phyloP scores from a whole-genome alignment of 1,140 invertebrate genomes.

The Drosophila nigrodunni region DNA sequence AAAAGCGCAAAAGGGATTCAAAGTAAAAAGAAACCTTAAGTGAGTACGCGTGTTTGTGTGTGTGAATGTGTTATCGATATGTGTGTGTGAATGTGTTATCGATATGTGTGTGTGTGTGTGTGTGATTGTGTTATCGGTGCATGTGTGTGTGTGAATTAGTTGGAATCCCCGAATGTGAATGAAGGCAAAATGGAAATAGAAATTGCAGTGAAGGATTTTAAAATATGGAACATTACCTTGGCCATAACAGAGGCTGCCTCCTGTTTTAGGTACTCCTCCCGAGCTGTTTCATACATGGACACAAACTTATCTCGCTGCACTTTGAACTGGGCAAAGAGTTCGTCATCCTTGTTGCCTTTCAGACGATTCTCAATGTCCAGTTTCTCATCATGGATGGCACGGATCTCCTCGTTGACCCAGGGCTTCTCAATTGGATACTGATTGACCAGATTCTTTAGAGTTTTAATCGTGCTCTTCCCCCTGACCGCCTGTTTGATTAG shows the following conservation, averaged over 20 bases:
- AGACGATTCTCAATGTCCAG: slow-evolving; percentile 80
- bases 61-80: not conserved
- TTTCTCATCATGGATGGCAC: slow-evolving; percentile 70
- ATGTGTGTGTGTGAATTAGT: not conserved
- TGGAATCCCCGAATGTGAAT: too few species aligned
- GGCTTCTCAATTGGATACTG: slow-evolving; percentile 84
- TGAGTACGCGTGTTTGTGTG: too few species aligned
- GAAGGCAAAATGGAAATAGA: not conserved
- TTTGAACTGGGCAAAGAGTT: slow-evolving; percentile 81
- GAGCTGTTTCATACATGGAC: slow-evolving; percentile 72
- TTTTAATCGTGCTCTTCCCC: slow-evolving; percentile 79
- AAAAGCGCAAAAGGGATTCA: slow-evolving; percentile 1
- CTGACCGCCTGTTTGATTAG: slow-evolving; percentile 72
- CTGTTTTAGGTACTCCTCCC: slow-evolving; percentile 73
- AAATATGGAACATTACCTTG: slow-evolving; percentile 57
- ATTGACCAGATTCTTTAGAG: slow-evolving; percentile 80
- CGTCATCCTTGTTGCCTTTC: slow-evolving; percentile 83
- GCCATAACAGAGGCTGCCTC: slow-evolving; percentile 75
- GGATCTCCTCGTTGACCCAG: slow-evolving; percentile 81
- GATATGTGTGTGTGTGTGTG: not conserved
- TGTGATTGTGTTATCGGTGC: not conserved
- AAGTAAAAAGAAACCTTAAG: not conserved
- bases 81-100: not conserved
- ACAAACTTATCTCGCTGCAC: slow-evolving; percentile 84
- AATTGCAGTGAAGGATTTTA: not conserved